A percentile compares a stretch with the other conserved stretches of the same genome.
Evolutionary conservation across 2,888 invertebrate genomes (phyloP).

Genomic region (Synanthedon tipuliformis): DNA sequence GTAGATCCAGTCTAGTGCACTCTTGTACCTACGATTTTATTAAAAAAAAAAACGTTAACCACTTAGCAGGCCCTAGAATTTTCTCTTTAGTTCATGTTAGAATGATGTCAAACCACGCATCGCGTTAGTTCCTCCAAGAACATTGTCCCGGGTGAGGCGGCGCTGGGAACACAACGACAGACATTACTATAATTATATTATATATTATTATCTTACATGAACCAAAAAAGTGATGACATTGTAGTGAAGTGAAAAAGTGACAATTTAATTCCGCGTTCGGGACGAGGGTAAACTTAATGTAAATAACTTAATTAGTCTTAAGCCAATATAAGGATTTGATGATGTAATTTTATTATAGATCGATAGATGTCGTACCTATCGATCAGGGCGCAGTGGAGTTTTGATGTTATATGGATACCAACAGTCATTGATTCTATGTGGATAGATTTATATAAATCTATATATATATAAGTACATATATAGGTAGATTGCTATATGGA

Average conservation of each 20-base stretch:
- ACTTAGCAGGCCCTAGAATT: no score
- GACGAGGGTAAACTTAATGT: constrained; percentile 40
- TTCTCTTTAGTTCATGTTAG: no score
- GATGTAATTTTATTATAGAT: constrained; percentile 1
- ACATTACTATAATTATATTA: background rate
- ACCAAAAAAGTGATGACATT: constrained; percentile 12
- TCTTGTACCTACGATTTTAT: no score
- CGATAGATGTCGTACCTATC: no score
- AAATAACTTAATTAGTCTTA: constrained; percentile 32
- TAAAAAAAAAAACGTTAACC: no score
- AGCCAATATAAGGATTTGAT: constrained; percentile 62
- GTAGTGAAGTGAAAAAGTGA: constrained; percentile 32
- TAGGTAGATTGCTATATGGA: background rate
- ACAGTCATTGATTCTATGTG: no score
- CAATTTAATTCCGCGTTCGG: constrained; percentile 26
- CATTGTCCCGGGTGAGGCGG: constrained; percentile 62
- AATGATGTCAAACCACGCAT: constrained; percentile 5
- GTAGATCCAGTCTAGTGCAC: no score
- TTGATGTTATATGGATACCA: no score
- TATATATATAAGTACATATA: background rate
- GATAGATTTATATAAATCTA: background rate
- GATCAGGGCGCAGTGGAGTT: no score
- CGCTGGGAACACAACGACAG: constrained; percentile 25
- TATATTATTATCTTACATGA: background rate
- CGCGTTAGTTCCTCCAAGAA: constrained; percentile 34